phyloP scores from a whole-genome alignment of 2,888 invertebrate genomes.

The Melieria omissa region DNA sequence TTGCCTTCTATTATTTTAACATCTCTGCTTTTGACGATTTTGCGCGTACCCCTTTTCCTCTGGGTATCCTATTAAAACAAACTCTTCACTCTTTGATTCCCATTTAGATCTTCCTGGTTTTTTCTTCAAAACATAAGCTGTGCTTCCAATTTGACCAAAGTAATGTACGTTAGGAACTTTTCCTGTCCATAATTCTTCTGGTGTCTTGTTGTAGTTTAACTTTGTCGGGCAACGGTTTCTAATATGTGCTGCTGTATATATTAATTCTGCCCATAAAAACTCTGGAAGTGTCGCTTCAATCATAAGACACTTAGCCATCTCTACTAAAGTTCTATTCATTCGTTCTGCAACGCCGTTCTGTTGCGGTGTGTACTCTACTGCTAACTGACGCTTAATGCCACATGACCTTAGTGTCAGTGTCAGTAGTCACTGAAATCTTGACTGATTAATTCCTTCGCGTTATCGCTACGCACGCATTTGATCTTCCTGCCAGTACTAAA shows the following conservation, averaged over 20 bases:
- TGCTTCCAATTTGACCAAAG: constrained; percentile 29
- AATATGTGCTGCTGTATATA: constrained; percentile 31
- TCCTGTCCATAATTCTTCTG: constrained; percentile 36
- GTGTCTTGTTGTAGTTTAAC: constrained; percentile 32
- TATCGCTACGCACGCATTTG: not conserved
- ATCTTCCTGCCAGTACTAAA: constrained; percentile 14
- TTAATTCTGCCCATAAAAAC: constrained; percentile 31
- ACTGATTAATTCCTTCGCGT: not conserved
- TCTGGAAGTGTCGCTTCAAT: constrained; percentile 1
- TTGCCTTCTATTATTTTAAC: constrained; percentile 18
- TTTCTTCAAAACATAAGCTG: constrained; percentile 25
- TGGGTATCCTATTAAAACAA: constrained; percentile 24
- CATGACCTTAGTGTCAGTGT: constrained; percentile 4
- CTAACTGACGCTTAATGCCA: constrained; percentile 9
- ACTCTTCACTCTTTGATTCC: constrained; percentile 8
- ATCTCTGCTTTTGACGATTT: not conserved
- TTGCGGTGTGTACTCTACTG: constrained; percentile 11
- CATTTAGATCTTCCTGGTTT: not conserved
- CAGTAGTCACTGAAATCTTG: not conserved
- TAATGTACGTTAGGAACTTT: constrained; percentile 30
- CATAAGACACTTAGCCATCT: constrained; percentile 9
- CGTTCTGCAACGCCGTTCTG: constrained; percentile 9
- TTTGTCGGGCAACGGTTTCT: constrained; percentile 33
- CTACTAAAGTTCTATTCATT: constrained; percentile 10
- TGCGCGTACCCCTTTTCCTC: constrained; percentile 24